A percentile compares a stretch with the other conserved stretches of the same genome.
phyloP scores from a whole-genome alignment of 2,113 vertebrate genomes.

The Jaculus jaculus region DNA sequence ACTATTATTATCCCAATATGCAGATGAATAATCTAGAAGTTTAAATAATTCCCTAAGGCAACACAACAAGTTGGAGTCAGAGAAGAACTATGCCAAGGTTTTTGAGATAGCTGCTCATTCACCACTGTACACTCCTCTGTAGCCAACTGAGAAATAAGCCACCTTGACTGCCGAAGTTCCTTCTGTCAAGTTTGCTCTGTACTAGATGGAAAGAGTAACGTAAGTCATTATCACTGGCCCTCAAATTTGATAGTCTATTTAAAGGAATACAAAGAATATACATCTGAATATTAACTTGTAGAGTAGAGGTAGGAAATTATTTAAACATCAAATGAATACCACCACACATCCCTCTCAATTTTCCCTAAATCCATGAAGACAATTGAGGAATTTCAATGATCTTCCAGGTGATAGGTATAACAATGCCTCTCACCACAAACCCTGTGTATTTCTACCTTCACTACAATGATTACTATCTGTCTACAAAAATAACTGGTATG shows the following conservation, averaged over 20 bases:
- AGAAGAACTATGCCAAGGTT: neutral
- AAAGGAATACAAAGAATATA: neutral
- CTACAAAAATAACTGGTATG: constrained; percentile 29
- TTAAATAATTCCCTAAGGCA: neutral
- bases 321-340: constrained; percentile 1
- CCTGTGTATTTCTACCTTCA: constrained; percentile 36
- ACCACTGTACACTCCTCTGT: neutral
- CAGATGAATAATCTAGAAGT: neutral
- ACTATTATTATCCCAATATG: neutral
- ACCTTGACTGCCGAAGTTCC: neutral
- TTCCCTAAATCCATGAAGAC: constrained; percentile 16
- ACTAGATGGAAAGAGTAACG: neutral
- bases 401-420: neutral
- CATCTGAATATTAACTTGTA: neutral
- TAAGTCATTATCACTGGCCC: neutral
- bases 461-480: constrained; percentile 45
- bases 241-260: constrained; percentile 1
- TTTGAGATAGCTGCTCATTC: neutral
- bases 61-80: neutral
- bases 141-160: neutral
- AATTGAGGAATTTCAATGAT: constrained; percentile 11
- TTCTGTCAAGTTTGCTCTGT: neutral
- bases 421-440: neutral
- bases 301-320: neutral
- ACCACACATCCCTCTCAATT: neutral